Evolutionary conservation across 2,888 invertebrate genomes (phyloP), one percentile per base, ranked within the genome.

Genomic region (Epicampocera succincta): DNA sequence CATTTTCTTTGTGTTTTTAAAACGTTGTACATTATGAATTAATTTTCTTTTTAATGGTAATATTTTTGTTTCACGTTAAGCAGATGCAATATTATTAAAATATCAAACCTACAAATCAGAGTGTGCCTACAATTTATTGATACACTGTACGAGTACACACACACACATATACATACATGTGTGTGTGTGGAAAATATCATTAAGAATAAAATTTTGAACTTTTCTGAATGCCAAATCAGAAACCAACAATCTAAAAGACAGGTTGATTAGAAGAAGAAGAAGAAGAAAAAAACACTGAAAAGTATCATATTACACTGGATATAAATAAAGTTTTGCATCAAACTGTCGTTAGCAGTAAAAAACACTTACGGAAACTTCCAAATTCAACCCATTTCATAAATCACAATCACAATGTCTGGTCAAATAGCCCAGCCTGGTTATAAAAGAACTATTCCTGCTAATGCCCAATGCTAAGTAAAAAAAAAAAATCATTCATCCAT

Each of bases 401-500:
- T 78, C 60, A 78, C 66, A 54, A 79, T 71, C 33, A 71, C 29
- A 82, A 61, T 38, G 66, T 66, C 54, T 79, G 74, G 76, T 68
- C 76, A 81, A 68, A 68, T 69, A 68, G 44, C 56, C 33, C 56
- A 56, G n/a, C 38, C 12, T 76, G 54, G 15, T 15, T 21, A 11
- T 12, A 44, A 61, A 71, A 50, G 29, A 48, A 58, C 19, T 21
- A 75, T 52, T 72, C 60, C 60, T 76, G 40, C 44, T 63, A 46
- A 69, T 79, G 73, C 66, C 56, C 65, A 79, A 76, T 83, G 73
- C 44, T 25, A 61, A 68, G 25, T 9, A 79, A 83, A 78, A 61
- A 68, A 17, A 5, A 79, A 83, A 78, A 73, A 76, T 74, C 48
- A 78, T 73, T 50, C 82, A 65, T 79, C 81, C 73, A 80, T 80